Conservation (phyloP, 2,888 invertebrate genomes). For the Calephelis perditalis region DNA sequence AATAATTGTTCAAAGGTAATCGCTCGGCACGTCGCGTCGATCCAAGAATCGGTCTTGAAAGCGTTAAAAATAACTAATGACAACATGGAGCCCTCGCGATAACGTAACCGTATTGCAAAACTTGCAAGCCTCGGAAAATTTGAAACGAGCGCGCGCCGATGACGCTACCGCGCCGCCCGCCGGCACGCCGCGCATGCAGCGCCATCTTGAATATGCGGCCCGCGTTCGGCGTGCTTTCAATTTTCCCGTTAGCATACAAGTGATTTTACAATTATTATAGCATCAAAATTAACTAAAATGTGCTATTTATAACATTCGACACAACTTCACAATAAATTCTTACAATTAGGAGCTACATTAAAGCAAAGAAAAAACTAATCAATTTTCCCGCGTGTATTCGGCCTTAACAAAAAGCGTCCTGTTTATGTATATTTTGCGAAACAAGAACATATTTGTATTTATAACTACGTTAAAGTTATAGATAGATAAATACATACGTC, state of each 20-base stretch:
- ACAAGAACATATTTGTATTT: not conserved
- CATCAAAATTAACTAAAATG: conserved; percentile 28
- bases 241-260: conserved; percentile 31
- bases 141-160: conserved; percentile 66
- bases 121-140: conserved; percentile 52
- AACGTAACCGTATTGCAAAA: conserved; percentile 73
- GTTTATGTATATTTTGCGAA: not conserved
- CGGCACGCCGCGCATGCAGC: conserved; percentile 72
- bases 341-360: no score
- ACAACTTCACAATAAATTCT: no score
- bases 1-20: conserved; percentile 55
- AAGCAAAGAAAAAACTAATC: not conserved
- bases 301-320: conserved; percentile 27
- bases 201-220: conserved; percentile 66
- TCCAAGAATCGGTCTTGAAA: conserved; percentile 42
- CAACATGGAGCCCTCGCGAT: conserved; percentile 68
- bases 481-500: not conserved
- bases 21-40: conserved; percentile 47
- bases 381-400: conserved; percentile 25
- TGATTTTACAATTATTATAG: not conserved
- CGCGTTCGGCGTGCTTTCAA: conserved; percentile 59
- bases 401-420: conserved; percentile 15
- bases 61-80: conserved; percentile 75
- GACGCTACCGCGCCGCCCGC: conserved; percentile 60
- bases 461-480: not conserved